These are phyloP conservation scores for Sparidentex hasta DNA, from an alignment of 2,797 vertebrate species.

Conservation along the genomic window DNA sequence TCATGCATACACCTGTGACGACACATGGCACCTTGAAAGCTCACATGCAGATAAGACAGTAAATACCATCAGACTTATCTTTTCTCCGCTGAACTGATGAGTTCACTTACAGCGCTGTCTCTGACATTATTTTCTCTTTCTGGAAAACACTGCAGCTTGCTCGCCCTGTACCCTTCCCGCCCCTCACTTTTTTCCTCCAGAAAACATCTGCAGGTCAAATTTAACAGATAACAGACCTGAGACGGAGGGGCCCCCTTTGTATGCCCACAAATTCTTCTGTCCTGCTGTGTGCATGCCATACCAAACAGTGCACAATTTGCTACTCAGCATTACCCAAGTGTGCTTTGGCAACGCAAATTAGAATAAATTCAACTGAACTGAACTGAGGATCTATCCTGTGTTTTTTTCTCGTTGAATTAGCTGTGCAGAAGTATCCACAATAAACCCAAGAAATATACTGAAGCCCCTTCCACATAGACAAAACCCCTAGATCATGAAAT, in stretches of 20 bases:
- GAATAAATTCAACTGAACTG: too few species aligned
- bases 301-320: conserved; percentile 5
- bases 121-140: neutral
- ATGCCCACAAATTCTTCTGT: conserved; percentile 11
- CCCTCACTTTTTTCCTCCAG: conserved; percentile 2
- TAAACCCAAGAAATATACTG: neutral
- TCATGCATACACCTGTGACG: neutral
- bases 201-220: conserved; percentile 39
- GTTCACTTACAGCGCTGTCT: neutral
- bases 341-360: too few species aligned
- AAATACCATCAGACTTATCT: conserved; percentile 8
- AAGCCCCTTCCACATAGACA: neutral
- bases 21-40: neutral
- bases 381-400: neutral
- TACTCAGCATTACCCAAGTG: neutral
- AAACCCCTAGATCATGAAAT: neutral
- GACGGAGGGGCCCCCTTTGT: neutral
- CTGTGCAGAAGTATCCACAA: neutral
- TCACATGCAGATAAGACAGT: conserved; percentile 18
- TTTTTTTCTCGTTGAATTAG: neutral
- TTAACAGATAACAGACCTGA: conserved; percentile 44
- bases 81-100: conserved; percentile 14
- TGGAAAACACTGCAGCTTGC: conserved; percentile 1
- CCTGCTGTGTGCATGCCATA: conserved; percentile 1
- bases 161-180: neutral